phyloP scores from a whole-genome alignment of 2,888 invertebrate species.

The Pheosia tremula region DNA sequence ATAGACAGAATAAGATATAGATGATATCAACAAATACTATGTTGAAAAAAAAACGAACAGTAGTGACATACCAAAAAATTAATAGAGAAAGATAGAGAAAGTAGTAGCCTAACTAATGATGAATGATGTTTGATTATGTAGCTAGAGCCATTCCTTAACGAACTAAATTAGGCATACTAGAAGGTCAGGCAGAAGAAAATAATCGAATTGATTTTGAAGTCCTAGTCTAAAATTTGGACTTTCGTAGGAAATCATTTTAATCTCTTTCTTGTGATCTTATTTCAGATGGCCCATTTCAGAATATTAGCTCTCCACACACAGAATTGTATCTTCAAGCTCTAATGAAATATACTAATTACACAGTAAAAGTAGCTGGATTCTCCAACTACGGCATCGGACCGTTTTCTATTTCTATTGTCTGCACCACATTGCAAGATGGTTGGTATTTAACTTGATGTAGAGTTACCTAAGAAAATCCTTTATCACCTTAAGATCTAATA shows the following conservation, averaged over 20 bases:
- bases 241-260: neutral
- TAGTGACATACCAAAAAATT: too few relatives aligned
- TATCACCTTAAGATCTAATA: too few relatives aligned
- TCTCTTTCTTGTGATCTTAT: conserved; percentile 14
- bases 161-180: too few relatives aligned
- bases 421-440: conserved; percentile 94
- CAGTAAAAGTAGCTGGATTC: conserved; percentile 92
- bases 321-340: conserved; percentile 91
- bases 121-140: too few relatives aligned
- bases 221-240: neutral
- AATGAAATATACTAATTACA: conserved; percentile 94
- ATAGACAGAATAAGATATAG: too few relatives aligned
- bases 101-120: too few relatives aligned
- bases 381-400: conserved; percentile 94
- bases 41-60: too few relatives aligned
- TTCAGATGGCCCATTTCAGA: conserved; percentile 73
- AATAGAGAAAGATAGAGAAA: too few relatives aligned
- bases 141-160: too few relatives aligned
- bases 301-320: conserved; percentile 87
- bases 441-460: conserved; percentile 36
- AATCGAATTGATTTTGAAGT: neutral
- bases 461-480: too few relatives aligned
- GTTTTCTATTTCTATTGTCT: conserved; percentile 89
- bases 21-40: too few relatives aligned
- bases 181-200: too few relatives aligned